These are phyloP conservation scores for Elmis aenea DNA, from an alignment of 2,888 invertebrate species.

Conservation along the genomic window DNA sequence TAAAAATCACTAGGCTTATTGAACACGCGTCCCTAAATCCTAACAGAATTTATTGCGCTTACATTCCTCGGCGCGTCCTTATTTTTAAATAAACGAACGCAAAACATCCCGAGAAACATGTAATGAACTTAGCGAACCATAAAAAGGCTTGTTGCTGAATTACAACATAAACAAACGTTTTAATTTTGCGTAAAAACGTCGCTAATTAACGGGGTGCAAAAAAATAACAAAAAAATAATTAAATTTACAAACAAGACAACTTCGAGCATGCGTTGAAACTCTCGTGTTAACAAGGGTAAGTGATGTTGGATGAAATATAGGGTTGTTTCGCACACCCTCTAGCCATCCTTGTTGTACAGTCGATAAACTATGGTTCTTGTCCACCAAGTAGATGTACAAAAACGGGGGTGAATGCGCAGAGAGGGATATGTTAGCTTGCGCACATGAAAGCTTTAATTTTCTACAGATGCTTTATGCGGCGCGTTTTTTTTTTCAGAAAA, in stretches of 20 bases:
- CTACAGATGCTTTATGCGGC: no score
- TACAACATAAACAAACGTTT: no score
- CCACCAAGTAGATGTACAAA: constrained; percentile 26
- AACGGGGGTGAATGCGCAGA: constrained; percentile 20
- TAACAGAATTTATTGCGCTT: not conserved
- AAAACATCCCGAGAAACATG: no score
- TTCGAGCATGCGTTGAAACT: constrained; percentile 18
- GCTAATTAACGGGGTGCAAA: constrained; percentile 23
- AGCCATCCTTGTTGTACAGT: constrained; percentile 23
- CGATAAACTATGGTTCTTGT: constrained; percentile 29
- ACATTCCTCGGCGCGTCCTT: no score
- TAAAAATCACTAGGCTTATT: no score
- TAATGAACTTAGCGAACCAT: no score
- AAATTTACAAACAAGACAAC: constrained; percentile 23
- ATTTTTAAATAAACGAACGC: no score
- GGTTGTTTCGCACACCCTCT: constrained; percentile 21
- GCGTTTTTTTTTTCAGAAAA: no score
- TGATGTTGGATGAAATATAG: constrained; percentile 23
- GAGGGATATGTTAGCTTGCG: constrained; percentile 17
- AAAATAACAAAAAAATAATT: constrained; percentile 28
- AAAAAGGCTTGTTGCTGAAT: no score
- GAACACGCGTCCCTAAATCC: no score
- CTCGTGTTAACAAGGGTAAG: constrained; percentile 7
- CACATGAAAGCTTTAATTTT: constrained; percentile 10
- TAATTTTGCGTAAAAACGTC: no score